Evolutionary conservation across 2,113 vertebrate genomes (phyloP).

Genomic region (Pleuronectes platessa): DNA sequence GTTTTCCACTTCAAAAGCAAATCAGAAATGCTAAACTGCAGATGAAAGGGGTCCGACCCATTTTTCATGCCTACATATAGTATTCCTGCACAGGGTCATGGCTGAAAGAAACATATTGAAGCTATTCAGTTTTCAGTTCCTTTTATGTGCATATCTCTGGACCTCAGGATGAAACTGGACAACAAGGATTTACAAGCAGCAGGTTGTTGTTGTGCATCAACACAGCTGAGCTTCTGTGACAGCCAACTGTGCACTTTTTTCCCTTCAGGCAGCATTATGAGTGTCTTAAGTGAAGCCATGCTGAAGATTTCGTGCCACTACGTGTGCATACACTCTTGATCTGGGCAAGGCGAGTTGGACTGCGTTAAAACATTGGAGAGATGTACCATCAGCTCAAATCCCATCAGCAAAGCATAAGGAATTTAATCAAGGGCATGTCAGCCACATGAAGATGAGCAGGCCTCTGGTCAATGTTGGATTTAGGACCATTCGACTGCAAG

Average conservation of each 20-base stretch:
- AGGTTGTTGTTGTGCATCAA: neutral
- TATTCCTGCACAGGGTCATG: neutral
- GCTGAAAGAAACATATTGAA: neutral
- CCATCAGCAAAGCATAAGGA: neutral
- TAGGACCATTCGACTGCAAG: neutral
- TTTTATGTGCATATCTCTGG: neutral
- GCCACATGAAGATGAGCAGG: neutral
- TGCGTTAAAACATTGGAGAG: neutral
- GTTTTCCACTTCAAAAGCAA: neutral
- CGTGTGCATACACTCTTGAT: neutral
- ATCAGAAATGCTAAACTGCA: neutral
- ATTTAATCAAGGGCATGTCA: neutral
- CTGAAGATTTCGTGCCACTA: neutral
- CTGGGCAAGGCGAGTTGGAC: neutral
- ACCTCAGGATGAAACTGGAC: neutral
- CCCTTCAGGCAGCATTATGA: neutral
- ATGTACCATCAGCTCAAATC: slow-evolving; percentile 7
- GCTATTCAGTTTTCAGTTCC: neutral
- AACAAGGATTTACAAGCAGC: neutral
- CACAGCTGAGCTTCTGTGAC: neutral
- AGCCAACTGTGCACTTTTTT: neutral
- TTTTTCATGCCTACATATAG: neutral
- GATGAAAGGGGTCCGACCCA: neutral
- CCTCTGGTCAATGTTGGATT: neutral
- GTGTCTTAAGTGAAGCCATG: neutral